A percentile compares a stretch with the other conserved stretches of the same genome.
These are phyloP conservation scores for Nesogale talazaci DNA, from an alignment of 2,113 vertebrate species.

Conservation along the genomic window DNA sequence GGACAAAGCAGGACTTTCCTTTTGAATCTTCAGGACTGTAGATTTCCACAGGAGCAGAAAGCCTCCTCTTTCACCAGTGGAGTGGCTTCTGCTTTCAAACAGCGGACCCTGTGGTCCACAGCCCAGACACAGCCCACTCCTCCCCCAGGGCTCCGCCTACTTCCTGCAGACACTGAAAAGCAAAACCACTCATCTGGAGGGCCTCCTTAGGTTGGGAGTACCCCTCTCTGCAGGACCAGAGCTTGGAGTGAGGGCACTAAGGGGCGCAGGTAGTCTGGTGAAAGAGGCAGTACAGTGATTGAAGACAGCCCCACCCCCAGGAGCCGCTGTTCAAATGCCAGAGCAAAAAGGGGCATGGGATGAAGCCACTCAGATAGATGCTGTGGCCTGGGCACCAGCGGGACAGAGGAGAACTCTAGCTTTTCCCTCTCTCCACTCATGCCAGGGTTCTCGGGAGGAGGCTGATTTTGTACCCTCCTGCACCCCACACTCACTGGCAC, in stretches of 20 bases:
- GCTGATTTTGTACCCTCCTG: background rate
- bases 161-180: background rate
- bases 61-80: too few relatives aligned
- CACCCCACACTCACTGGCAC: background rate
- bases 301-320: background rate
- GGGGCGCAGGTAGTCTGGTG: background rate
- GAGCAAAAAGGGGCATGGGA: background rate
- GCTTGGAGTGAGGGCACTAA: too few relatives aligned
- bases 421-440: background rate
- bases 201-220: background rate
- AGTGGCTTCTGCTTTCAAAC: too few relatives aligned
- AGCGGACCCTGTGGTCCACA: too few relatives aligned
- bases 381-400: background rate
- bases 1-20: too few relatives aligned
- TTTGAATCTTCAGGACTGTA: too few relatives aligned
- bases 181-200: background rate
- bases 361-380: background rate
- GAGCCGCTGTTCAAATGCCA: background rate
- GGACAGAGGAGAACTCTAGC: background rate
- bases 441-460: background rate
- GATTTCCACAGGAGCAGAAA: too few relatives aligned
- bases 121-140: too few relatives aligned
- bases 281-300: background rate
- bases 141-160: background rate
- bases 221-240: background rate